Conservation (phyloP, 1,140 invertebrate species). For the Drosophila malerkotliana region DNA sequence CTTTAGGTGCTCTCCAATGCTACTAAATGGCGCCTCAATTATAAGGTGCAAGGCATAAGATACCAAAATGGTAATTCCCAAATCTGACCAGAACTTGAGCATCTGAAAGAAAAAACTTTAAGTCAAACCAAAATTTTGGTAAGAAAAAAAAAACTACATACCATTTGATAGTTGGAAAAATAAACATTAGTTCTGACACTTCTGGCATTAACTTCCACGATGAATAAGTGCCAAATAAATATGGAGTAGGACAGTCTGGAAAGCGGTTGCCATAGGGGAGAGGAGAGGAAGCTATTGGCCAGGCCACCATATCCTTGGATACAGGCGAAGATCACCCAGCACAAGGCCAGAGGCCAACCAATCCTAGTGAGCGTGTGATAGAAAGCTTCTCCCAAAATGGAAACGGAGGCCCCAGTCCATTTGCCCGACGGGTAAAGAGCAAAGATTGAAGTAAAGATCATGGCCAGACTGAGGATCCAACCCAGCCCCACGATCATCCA, state of each 20-base stretch:
- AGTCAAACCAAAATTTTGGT: background rate
- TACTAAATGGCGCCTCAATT: conserved; percentile 40
- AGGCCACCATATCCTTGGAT: conserved; percentile 86
- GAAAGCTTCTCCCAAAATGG: conserved; percentile 84
- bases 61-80: conserved; percentile 34
- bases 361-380: conserved; percentile 87
- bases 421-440: conserved; percentile 59
- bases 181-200: conserved; percentile 20
- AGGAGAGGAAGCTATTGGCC: conserved; percentile 84
- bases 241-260: conserved; percentile 84
- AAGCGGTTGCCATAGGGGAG: conserved; percentile 84
- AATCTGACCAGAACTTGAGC: conserved; percentile 39
- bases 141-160: conserved; percentile 6
- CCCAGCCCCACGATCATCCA: conserved; percentile 23
- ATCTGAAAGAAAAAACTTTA: conserved; percentile 11
- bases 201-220: conserved; percentile 23
- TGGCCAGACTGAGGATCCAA: conserved; percentile 56
- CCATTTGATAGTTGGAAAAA: conserved; percentile 51
- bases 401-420: conserved; percentile 52
- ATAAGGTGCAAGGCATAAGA: conserved; percentile 31
- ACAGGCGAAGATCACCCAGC: conserved; percentile 89
- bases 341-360: conserved; percentile 86
- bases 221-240: conserved; percentile 84
- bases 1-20: background rate
- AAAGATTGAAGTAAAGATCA: conserved; percentile 41